Conservation (phyloP, 2,888 invertebrate genomes). For the Leistus spinibarbis region DNA sequence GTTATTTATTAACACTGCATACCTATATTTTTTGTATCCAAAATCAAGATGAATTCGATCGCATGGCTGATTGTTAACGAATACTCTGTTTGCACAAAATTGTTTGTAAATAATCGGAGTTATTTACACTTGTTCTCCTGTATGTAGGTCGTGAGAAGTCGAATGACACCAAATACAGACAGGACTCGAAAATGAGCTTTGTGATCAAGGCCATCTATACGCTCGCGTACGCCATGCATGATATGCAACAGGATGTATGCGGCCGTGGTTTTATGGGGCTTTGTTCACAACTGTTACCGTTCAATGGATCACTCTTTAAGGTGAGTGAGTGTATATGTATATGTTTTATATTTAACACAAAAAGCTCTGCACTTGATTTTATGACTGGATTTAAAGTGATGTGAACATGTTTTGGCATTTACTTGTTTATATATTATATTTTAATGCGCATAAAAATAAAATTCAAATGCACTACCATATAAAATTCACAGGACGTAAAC, state of each 20-base stretch:
- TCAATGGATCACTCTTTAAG: constrained; percentile 73
- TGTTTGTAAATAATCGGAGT: background rate
- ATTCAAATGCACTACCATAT: too few relatives aligned
- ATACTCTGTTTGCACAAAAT: background rate
- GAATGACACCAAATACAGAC: constrained; percentile 61
- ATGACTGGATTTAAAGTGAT: background rate
- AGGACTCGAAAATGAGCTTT: constrained; percentile 80
- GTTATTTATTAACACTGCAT: too few relatives aligned
- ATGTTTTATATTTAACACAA: background rate
- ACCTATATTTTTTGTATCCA: background rate
- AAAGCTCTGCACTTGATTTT: background rate
- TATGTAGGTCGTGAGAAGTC: constrained; percentile 64
- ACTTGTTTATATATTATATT: background rate
- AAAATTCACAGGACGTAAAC: too few relatives aligned
- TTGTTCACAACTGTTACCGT: constrained; percentile 70
- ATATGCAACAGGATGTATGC: constrained; percentile 71
- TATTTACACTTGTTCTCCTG: constrained; percentile 21
- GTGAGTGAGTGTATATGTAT: constrained; percentile 49
- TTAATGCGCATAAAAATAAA: too few relatives aligned
- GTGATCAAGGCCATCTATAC: constrained; percentile 79
- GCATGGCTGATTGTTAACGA: background rate
- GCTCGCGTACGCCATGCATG: constrained; percentile 74
- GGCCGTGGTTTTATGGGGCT: constrained; percentile 60
- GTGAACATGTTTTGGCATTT: background rate
- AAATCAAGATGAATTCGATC: background rate